A percentile compares a stretch with the other conserved stretches of the same genome.
These are phyloP conservation scores for Pseudopipra pipra DNA, from an alignment of 2,113 vertebrate species.

Conservation along the genomic window DNA sequence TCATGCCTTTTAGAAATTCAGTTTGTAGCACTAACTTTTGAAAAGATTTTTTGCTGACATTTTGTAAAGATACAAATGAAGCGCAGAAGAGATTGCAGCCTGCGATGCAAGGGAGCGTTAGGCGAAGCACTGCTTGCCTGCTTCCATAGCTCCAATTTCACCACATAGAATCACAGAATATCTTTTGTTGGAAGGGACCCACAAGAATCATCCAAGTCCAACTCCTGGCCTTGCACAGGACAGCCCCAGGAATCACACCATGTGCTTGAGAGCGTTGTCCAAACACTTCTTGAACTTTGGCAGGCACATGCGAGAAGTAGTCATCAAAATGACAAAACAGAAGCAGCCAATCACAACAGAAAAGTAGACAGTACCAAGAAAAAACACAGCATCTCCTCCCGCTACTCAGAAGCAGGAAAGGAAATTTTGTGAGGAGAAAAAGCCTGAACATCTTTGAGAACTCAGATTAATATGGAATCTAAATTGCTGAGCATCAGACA, in stretches of 20 bases:
- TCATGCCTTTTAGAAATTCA: background rate
- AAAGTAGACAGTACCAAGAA: background rate
- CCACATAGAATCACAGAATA: background rate
- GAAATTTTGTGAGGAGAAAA: background rate
- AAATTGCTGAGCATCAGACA: background rate
- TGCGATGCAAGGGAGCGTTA: rapidly evolving
- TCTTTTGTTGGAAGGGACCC: background rate
- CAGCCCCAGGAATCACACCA: background rate
- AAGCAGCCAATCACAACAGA: background rate
- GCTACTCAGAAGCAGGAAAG: background rate
- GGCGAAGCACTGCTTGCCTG: background rate
- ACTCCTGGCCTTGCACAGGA: background rate
- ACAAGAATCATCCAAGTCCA: background rate
- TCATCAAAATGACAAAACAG: background rate
- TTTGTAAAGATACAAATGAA: background rate
- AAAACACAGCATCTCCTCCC: background rate
- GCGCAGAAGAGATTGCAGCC: background rate
- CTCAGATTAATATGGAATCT: background rate
- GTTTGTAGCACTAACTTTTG: background rate
- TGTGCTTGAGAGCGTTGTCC: background rate
- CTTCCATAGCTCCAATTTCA: background rate
- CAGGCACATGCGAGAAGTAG: background rate
- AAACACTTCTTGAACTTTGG: background rate
- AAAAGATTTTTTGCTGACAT: background rate
- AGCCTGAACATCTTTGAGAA: background rate